Conservation (phyloP, 2,797 vertebrate species). For the Danionella dracula region DNA sequence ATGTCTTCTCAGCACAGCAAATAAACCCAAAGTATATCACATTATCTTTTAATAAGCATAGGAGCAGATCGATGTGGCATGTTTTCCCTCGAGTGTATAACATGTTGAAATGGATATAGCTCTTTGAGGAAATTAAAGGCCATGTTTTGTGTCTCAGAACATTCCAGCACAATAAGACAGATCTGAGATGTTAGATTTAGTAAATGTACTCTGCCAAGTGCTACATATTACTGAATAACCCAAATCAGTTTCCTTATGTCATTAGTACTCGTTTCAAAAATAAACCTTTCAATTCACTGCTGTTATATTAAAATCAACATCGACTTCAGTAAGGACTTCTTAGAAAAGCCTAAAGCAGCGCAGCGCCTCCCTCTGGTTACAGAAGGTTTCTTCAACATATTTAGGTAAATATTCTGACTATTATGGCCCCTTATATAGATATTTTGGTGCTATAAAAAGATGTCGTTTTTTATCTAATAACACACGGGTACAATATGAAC, state of each 20-base stretch:
- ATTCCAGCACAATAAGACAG: not conserved
- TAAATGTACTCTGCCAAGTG: not conserved
- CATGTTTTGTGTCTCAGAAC: not conserved
- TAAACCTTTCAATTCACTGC: not conserved
- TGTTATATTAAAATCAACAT: not conserved
- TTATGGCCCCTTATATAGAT: too few species aligned
- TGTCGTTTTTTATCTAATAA: too few species aligned
- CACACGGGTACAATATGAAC: too few species aligned
- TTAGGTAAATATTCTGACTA: too few species aligned
- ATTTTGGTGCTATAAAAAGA: too few species aligned
- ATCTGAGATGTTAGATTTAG: not conserved
- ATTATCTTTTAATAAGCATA: constrained; percentile 7
- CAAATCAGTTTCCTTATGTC: not conserved
- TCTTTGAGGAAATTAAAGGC: not conserved
- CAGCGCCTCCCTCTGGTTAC: constrained; percentile 15
- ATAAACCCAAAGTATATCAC: constrained; percentile 4
- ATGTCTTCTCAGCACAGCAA: not conserved
- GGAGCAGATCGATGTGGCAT: constrained; percentile 4
- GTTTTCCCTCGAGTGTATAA: not conserved
- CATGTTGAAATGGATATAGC: not conserved
- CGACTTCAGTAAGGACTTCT: not conserved
- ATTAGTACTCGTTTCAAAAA: not conserved
- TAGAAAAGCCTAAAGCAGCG: not conserved
- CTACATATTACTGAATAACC: not conserved
- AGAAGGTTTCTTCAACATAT: not conserved